Evolutionary conservation across 2,113 vertebrate species (phyloP).

Genomic region (Phalacrocorax brasilianus): DNA sequence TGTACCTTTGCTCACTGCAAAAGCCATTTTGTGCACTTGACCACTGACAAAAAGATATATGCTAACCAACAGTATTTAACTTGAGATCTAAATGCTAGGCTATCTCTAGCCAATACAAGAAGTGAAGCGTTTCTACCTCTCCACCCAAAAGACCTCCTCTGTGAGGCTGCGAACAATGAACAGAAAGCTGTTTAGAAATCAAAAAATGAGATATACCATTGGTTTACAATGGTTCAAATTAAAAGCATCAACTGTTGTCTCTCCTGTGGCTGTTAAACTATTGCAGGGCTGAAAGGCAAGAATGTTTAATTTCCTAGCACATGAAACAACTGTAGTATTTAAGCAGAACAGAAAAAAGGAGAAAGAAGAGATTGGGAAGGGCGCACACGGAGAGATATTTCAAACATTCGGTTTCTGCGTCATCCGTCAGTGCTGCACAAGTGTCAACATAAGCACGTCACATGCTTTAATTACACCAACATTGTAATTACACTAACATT

Average conservation of each 20-base stretch:
- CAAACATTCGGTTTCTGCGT: neutral
- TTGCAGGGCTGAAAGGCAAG: slow-evolving; percentile 35
- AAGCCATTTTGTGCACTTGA: slow-evolving; percentile 70
- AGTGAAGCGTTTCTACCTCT: slow-evolving; percentile 92
- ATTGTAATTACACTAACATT: neutral
- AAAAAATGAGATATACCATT: slow-evolving; percentile 55
- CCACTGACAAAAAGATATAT: slow-evolving; percentile 69
- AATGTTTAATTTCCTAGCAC: slow-evolving; percentile 32
- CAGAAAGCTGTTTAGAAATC: slow-evolving; percentile 72
- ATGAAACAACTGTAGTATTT: neutral
- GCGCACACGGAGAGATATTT: neutral
- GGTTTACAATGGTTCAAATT: slow-evolving; percentile 57
- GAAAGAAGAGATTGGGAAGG: neutral
- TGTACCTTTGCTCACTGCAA: slow-evolving; percentile 40
- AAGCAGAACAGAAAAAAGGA: neutral
- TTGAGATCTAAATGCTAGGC: slow-evolving; percentile 73
- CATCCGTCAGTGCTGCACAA: neutral
- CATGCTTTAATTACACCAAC: neutral
- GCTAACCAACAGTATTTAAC: slow-evolving; percentile 42
- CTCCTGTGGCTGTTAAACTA: neutral
- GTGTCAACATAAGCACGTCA: neutral
- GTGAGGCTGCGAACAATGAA: slow-evolving; percentile 90
- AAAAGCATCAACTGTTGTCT: slow-evolving; percentile 47
- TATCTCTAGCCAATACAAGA: slow-evolving; percentile 82
- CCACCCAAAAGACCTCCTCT: slow-evolving; percentile 90